These are phyloP conservation scores for Euspilapteryx auroguttella DNA, from an alignment of 2,888 invertebrate genomes.

Conservation along the genomic window DNA sequence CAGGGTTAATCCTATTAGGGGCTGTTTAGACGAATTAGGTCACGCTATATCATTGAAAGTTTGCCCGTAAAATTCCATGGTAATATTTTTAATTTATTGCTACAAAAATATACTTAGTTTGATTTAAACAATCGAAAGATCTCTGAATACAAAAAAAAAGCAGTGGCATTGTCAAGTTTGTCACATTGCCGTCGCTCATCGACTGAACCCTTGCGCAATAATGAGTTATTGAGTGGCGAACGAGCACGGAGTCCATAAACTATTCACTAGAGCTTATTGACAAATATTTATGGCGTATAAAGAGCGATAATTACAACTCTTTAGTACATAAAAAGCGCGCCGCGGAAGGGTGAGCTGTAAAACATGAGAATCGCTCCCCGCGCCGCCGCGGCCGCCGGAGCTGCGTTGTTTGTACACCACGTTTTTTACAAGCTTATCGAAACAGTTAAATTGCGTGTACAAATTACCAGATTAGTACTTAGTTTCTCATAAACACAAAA, in stretches of 20 bases:
- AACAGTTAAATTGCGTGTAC: no score
- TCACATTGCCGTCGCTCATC: no score
- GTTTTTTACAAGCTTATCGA: no score
- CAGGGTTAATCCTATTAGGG: slow-evolving; percentile 41
- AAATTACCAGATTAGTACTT: no score
- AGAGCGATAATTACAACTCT: slow-evolving; percentile 60
- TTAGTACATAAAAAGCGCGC: slow-evolving; percentile 47
- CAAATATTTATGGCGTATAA: slow-evolving; percentile 59
- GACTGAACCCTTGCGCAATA: slow-evolving; percentile 35
- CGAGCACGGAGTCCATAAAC: slow-evolving; percentile 49
- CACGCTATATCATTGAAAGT: slow-evolving; percentile 11
- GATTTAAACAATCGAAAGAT: no score
- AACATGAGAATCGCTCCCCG: slow-evolving; percentile 45
- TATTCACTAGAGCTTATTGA: slow-evolving; percentile 55
- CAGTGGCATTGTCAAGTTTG: no score
- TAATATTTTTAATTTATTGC: no score
- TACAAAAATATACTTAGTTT: no score
- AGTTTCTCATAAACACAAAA: no score
- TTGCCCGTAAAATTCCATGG: no score
- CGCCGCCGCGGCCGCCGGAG: slow-evolving; percentile 18
- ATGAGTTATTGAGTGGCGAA: slow-evolving; percentile 48
- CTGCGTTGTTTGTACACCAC: no score
- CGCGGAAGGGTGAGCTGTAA: slow-evolving; percentile 43
- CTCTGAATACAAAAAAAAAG: no score
- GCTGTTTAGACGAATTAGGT: slow-evolving; percentile 23